These are phyloP conservation scores for Lasaia peninsularis DNA, from an alignment of 1,140 invertebrate species.

Conservation along the genomic window DNA sequence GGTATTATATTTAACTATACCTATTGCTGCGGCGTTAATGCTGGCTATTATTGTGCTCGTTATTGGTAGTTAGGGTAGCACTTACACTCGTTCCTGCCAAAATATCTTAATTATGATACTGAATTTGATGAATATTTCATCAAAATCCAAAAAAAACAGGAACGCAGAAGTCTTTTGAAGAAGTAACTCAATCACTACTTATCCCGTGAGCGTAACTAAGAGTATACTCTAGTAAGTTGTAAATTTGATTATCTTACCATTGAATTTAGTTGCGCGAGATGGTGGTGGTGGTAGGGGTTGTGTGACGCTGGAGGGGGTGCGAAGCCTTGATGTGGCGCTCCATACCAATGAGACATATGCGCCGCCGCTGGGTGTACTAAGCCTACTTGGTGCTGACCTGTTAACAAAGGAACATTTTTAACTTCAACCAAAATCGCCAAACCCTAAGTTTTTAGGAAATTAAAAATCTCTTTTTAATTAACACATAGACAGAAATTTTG, in stretches of 20 bases:
- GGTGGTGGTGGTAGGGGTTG: constrained; percentile 69
- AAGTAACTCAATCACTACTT: not conserved
- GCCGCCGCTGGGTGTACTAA: constrained; percentile 67
- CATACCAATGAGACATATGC: constrained; percentile 74
- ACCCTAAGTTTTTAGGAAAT: too few species aligned
- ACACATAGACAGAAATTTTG: too few species aligned
- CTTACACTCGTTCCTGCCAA: too few species aligned
- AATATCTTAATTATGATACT: too few species aligned
- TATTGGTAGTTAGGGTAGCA: too few species aligned
- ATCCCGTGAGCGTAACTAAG: not conserved
- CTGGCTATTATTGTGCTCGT: too few species aligned
- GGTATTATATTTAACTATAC: too few species aligned
- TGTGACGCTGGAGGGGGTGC: constrained; percentile 64
- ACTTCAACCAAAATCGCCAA: not conserved
- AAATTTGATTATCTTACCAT: constrained; percentile 45
- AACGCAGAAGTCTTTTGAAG: too few species aligned
- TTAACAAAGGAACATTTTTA: constrained; percentile 6
- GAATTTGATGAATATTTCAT: too few species aligned
- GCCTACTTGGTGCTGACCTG: constrained; percentile 71
- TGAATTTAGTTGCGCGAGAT: constrained; percentile 69
- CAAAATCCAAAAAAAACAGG: too few species aligned
- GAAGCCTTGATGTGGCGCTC: constrained; percentile 67
- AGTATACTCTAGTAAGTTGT: not conserved
- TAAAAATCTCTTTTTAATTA: too few species aligned
- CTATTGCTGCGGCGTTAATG: too few species aligned